A percentile compares a stretch with the other conserved stretches of the same genome.
These are phyloP conservation scores for Montipora cactus DNA, from an alignment of 64 coral and sea anemone species.

Conservation along the genomic window DNA sequence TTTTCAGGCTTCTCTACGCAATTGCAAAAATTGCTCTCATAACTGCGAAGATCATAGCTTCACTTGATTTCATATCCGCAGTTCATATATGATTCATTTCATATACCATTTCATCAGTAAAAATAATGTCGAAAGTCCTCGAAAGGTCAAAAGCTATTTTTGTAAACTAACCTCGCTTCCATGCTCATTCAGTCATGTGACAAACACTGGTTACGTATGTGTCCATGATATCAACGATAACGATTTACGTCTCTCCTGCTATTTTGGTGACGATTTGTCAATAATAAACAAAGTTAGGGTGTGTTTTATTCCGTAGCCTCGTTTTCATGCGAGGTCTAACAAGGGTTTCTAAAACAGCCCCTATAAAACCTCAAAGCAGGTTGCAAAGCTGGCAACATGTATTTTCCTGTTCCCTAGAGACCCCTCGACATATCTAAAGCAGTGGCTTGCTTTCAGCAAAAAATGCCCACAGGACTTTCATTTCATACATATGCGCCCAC, in stretches of 20 bases:
- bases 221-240: too few relatives aligned
- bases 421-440: slow-evolving; percentile 59
- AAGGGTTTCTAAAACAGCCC: slow-evolving; percentile 22
- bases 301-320: slow-evolving; percentile 64
- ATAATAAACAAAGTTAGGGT: neutral
- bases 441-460: slow-evolving; percentile 62
- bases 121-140: neutral
- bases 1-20: too few relatives aligned
- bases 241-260: too few relatives aligned
- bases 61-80: too few relatives aligned
- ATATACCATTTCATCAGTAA: too few relatives aligned
- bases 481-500: too few relatives aligned
- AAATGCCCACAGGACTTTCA: slow-evolving; percentile 37
- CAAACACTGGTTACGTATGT: slow-evolving; percentile 28
- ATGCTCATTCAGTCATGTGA: slow-evolving; percentile 44
- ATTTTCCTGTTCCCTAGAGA: slow-evolving; percentile 57
- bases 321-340: slow-evolving; percentile 68
- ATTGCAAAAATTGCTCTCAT: too few relatives aligned
- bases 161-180: slow-evolving; percentile 47
- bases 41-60: too few relatives aligned
- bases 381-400: slow-evolving; percentile 55
- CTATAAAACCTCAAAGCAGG: slow-evolving; percentile 1
- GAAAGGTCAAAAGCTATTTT: slow-evolving; percentile 14
- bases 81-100: too few relatives aligned
- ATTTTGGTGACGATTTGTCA: too few relatives aligned